Conservation (phyloP, 2,113 vertebrate genomes). For the Semicossyphus pulcher region DNA sequence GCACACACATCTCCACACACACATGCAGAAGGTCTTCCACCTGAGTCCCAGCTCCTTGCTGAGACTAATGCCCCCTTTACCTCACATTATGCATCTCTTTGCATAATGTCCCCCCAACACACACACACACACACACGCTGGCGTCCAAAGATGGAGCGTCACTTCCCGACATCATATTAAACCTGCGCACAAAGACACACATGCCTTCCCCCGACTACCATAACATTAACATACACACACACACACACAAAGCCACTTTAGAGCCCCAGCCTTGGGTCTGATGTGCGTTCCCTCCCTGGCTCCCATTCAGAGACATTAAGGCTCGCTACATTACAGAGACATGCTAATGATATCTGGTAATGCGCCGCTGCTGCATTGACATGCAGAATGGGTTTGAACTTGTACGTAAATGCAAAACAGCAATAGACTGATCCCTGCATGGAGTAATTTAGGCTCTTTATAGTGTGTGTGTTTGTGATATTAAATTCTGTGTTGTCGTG, state of each 20-base stretch:
- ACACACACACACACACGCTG: conserved; percentile 33
- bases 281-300: conserved; percentile 57
- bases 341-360: conserved; percentile 68
- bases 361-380: conserved; percentile 39
- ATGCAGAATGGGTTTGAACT: conserved; percentile 41
- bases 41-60: conserved; percentile 65
- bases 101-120: conserved; percentile 62
- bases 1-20: conserved; percentile 37
- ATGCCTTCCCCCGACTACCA: conserved; percentile 4
- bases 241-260: conserved; percentile 21
- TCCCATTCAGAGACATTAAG: conserved; percentile 63
- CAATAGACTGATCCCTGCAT: neutral
- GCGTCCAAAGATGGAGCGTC: conserved; percentile 44
- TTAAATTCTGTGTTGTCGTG: conserved; percentile 3
- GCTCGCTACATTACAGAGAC: conserved; percentile 47
- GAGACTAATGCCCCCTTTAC: conserved; percentile 68
- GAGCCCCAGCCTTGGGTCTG: conserved; percentile 36
- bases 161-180: conserved; percentile 59
- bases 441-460: conserved; percentile 6
- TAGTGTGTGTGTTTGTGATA: conserved; percentile 6
- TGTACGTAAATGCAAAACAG: conserved; percentile 37
- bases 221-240: conserved; percentile 43
- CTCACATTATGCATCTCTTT: conserved; percentile 68
- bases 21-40: conserved; percentile 57
- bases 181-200: conserved; percentile 46